A percentile compares a stretch with the other conserved stretches of the same genome.
These are phyloP conservation scores for Pachymerium ferrugineum DNA, from an alignment of 2,888 invertebrate species.

Conservation along the genomic window DNA sequence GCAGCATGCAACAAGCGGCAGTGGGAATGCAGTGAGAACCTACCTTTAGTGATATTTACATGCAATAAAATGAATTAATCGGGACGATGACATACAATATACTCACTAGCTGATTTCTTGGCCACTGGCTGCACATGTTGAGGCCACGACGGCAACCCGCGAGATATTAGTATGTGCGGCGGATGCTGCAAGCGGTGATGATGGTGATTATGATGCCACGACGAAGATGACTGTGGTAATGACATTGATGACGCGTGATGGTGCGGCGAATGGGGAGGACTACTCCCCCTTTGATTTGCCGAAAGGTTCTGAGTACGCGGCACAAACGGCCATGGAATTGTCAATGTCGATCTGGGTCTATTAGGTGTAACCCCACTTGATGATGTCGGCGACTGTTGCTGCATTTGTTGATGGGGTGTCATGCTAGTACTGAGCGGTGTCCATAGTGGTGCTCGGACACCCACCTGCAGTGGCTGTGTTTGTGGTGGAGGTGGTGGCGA, in stretches of 20 bases:
- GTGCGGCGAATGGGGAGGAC: background rate
- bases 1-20: too few species aligned
- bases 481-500: too few species aligned
- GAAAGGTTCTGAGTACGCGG: background rate
- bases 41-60: too few species aligned
- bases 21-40: too few species aligned
- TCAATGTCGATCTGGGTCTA: background rate
- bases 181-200: conserved; percentile 22
- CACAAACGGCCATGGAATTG: conserved; percentile 23
- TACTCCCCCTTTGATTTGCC: conserved; percentile 1
- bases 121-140: conserved; percentile 3
- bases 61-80: too few species aligned
- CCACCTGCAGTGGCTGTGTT: conserved; percentile 13
- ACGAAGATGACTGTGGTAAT: too few species aligned
- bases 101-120: background rate
- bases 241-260: background rate
- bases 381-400: background rate
- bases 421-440: too few species aligned
- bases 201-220: background rate
- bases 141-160: background rate
- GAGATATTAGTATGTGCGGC: conserved; percentile 13
- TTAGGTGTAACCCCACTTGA: background rate
- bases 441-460: background rate
- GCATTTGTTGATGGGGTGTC: background rate
- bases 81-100: background rate